These are phyloP conservation scores for Scaptomyza hsui DNA, from an alignment of 1,140 invertebrate genomes.

Conservation along the genomic window DNA sequence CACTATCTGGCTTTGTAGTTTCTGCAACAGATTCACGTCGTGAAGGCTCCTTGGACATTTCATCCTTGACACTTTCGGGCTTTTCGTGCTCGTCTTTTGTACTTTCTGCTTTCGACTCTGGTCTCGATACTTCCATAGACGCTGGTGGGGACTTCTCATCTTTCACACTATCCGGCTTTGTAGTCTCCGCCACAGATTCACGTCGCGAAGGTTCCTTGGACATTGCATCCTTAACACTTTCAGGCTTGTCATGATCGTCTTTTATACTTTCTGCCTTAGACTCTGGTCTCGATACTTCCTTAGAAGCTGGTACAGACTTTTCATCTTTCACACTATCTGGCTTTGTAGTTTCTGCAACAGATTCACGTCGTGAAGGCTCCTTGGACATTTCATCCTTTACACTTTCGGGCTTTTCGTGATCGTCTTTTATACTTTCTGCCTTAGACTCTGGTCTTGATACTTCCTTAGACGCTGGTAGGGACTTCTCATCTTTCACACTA, in stretches of 20 bases:
- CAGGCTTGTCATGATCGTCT: no score
- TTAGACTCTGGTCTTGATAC: conserved; percentile 39
- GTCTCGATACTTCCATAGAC: conserved; percentile 48
- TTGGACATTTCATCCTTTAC: background rate
- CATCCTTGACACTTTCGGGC: background rate
- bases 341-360: conserved; percentile 23
- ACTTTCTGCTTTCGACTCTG: conserved; percentile 34
- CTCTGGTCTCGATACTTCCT: no score
- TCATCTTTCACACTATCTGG: conserved; percentile 22
- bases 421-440: conserved; percentile 15
- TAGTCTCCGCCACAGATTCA: no score
- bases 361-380: conserved; percentile 18
- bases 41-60: conserved; percentile 37
- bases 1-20: conserved; percentile 29
- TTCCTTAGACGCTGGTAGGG: conserved; percentile 13
- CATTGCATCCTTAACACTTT: no score
- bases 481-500: conserved; percentile 22
- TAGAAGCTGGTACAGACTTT: background rate
- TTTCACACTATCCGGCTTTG: no score
- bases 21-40: conserved; percentile 30
- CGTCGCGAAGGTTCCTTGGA: no score
- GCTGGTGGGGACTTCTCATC: conserved; percentile 18
- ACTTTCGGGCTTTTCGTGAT: background rate
- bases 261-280: no score
- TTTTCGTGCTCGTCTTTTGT: conserved; percentile 26